These are phyloP conservation scores for Vanessa atalanta DNA, from an alignment of 1,140 invertebrate species.

Conservation along the genomic window DNA sequence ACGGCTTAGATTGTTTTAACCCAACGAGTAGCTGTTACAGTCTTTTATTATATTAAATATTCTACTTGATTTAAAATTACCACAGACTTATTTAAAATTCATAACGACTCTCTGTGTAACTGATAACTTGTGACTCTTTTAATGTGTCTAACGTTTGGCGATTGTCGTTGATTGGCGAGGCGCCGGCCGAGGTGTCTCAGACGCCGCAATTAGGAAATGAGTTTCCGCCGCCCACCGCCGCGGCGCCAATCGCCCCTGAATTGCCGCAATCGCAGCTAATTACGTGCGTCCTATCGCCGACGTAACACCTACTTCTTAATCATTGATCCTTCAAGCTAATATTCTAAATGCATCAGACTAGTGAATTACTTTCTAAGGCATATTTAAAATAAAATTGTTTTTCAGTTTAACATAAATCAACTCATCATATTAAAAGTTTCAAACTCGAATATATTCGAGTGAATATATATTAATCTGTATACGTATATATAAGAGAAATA, in stretches of 20 bases:
- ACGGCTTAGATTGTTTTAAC: no score
- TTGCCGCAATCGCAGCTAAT: slow-evolving; percentile 72
- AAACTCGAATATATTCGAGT: no score
- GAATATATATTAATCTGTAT: no score
- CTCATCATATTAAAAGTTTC: no score
- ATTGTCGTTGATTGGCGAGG: slow-evolving; percentile 74
- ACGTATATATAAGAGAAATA: no score
- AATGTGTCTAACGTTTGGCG: slow-evolving; percentile 48
- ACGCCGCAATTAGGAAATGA: slow-evolving; percentile 75
- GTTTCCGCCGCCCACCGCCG: slow-evolving; percentile 75
- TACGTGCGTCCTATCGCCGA: slow-evolving; percentile 56
- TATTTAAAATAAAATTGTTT: not conserved
- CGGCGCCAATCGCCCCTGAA: slow-evolving; percentile 72
- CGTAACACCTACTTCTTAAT: slow-evolving; percentile 31
- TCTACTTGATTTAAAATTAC: not conserved
- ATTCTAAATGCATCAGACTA: no score
- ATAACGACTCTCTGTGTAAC: not conserved
- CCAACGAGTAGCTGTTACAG: no score
- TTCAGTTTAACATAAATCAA: not conserved
- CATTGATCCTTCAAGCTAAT: not conserved
- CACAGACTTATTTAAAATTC: no score
- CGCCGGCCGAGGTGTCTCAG: slow-evolving; percentile 76
- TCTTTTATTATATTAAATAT: no score
- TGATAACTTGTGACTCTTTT: slow-evolving; percentile 1
- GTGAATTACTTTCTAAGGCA: no score